phyloP scores from a whole-genome alignment of 2,797 vertebrate species.

The Acrossocheilus fasciatus region DNA sequence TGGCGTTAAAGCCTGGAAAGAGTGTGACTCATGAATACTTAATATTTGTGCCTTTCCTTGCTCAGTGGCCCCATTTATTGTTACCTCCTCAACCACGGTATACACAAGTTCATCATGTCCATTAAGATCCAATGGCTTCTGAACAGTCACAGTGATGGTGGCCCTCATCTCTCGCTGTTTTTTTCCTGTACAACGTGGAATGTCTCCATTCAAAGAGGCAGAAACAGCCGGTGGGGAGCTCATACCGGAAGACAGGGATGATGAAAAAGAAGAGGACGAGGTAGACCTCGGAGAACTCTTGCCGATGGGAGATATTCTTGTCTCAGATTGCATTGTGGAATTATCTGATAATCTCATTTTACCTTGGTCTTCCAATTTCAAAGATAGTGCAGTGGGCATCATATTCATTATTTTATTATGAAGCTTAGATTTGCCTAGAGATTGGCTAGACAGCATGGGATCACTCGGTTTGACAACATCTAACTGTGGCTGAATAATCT shows the following conservation, averaged over 20 bases:
- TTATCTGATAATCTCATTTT: conserved; percentile 64
- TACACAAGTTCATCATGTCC: conserved; percentile 97
- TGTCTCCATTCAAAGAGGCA: conserved; percentile 66
- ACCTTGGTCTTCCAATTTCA: conserved; percentile 56
- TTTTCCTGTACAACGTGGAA: conserved; percentile 67
- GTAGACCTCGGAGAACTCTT: conserved; percentile 83
- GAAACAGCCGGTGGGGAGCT: conserved; percentile 66
- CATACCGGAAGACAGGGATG: conserved; percentile 68
- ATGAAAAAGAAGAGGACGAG: conserved; percentile 76
- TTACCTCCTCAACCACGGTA: conserved; percentile 95
- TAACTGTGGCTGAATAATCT: conserved; percentile 13
- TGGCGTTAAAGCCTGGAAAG: conserved; percentile 80
- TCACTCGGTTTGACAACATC: conserved; percentile 21
- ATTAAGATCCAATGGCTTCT: conserved; percentile 92
- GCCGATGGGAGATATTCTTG: conserved; percentile 89
- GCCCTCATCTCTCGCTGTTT: conserved; percentile 86
- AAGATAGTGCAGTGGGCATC: conserved; percentile 20
- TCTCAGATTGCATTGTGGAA: conserved; percentile 80
- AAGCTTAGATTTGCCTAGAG: conserved; percentile 20
- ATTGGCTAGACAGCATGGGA: conserved; percentile 8
- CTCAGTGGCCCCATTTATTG: conserved; percentile 86
- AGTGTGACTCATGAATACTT: conserved; percentile 89
- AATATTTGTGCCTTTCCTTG: conserved; percentile 88
- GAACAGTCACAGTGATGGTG: conserved; percentile 93
- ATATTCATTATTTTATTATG: conserved; percentile 33